phyloP scores from a whole-genome alignment of 2,113 vertebrate species.

The human region DNA sequence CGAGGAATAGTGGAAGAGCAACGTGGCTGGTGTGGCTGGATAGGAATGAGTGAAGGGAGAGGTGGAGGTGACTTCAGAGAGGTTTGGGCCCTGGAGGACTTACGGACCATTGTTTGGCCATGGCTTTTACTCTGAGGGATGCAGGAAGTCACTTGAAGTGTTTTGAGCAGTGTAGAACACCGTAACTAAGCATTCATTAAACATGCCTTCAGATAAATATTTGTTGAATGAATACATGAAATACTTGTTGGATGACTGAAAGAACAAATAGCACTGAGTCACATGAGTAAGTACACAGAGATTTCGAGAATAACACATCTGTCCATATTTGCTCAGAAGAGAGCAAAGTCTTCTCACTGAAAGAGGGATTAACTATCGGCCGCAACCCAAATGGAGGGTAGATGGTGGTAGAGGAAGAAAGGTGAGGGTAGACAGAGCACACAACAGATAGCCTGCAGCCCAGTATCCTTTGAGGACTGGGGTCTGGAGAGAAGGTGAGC shows the following conservation, averaged over 20 bases:
- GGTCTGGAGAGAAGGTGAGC: too few species aligned
- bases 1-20: not conserved
- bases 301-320: not conserved
- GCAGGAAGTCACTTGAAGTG: not conserved
- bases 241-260: constrained; percentile 55
- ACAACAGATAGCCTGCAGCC: not conserved
- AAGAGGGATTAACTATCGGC: not conserved
- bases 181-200: constrained; percentile 50
- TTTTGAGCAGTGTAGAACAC: not conserved
- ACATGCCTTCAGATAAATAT: constrained; percentile 62
- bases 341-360: not conserved
- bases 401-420: not conserved
- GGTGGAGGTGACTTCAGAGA: not conserved
- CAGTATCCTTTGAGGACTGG: not conserved
- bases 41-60: not conserved
- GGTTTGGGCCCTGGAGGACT: not conserved
- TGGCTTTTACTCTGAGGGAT: not conserved
- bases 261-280: constrained; percentile 65
- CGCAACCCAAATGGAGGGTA: not conserved
- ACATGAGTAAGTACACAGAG: constrained; percentile 46
- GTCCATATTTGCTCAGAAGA: constrained; percentile 55
- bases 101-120: fast-evolving
- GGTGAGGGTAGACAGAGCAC: not conserved
- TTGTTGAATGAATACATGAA: constrained; percentile 66
- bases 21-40: not conserved